Evolutionary conservation across 2,113 vertebrate genomes (phyloP).

Genomic region (Mugil cephalus): DNA sequence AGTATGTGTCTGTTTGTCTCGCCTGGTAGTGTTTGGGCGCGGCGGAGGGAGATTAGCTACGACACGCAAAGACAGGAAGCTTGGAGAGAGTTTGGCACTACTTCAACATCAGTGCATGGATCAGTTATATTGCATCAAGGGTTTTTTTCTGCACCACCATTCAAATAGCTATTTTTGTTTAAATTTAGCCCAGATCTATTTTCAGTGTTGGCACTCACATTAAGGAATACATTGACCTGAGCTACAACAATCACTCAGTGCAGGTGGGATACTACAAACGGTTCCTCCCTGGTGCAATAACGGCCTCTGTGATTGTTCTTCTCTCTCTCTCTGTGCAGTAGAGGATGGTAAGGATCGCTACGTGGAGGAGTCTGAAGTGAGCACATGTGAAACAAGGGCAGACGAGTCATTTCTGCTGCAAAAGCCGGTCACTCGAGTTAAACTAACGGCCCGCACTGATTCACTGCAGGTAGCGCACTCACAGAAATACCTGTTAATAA

Average conservation of each 20-base stretch:
- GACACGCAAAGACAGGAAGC: conserved; percentile 25
- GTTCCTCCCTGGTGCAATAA: neutral
- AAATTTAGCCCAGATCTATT: conserved; percentile 24
- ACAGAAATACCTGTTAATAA: neutral
- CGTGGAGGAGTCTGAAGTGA: conserved; percentile 90
- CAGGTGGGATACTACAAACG: neutral
- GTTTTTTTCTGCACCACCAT: conserved; percentile 23
- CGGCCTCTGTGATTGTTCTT: conserved; percentile 8
- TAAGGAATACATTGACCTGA: conserved; percentile 50
- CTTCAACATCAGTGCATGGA: neutral
- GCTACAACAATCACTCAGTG: conserved; percentile 11
- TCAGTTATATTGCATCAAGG: conserved; percentile 51
- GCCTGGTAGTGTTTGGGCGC: conserved; percentile 5
- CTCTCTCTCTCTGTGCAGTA: conserved; percentile 69
- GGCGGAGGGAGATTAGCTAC: conserved; percentile 9
- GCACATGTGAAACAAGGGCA: conserved; percentile 86
- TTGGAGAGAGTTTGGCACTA: neutral
- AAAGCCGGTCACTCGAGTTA: conserved; percentile 85
- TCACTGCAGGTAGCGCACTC: conserved; percentile 85
- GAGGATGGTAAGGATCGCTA: conserved; percentile 87
- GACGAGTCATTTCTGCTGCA: conserved; percentile 90
- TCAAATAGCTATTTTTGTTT: conserved; percentile 28
- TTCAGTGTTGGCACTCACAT: conserved; percentile 33
- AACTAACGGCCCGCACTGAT: conserved; percentile 85
- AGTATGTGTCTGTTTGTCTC: neutral